These are phyloP conservation scores for Maylandia zebra DNA, from an alignment of 2,113 vertebrate genomes.

Conservation along the genomic window DNA sequence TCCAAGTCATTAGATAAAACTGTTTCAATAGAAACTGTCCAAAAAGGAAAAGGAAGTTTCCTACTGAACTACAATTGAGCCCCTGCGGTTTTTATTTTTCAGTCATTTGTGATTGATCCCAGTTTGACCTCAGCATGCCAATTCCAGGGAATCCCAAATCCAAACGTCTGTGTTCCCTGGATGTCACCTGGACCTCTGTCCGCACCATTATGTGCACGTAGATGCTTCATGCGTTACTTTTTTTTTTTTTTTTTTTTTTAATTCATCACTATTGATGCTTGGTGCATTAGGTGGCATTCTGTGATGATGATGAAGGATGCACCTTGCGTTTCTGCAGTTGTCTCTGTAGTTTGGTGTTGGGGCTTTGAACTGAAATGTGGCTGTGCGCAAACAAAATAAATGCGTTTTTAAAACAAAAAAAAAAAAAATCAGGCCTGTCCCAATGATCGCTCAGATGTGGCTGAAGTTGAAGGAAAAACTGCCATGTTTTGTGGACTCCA, in stretches of 20 bases:
- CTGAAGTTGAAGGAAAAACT: not conserved
- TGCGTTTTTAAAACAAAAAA: not conserved
- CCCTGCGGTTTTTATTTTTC: not conserved
- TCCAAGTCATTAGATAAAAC: not conserved
- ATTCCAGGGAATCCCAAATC: not conserved
- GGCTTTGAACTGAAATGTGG: not conserved
- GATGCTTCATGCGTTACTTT: not conserved
- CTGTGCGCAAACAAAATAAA: rapidly evolving
- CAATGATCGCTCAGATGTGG: not conserved
- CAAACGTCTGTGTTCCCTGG: not conserved
- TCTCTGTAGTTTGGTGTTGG: not conserved
- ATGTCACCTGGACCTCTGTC: not conserved
- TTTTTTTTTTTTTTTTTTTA: rapidly evolving
- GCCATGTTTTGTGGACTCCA: not conserved
- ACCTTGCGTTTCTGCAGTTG: not conserved
- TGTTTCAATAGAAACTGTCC: not conserved
- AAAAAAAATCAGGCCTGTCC: rapidly evolving
- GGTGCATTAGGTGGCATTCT: rapidly evolving
- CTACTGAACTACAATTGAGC: rapidly evolving
- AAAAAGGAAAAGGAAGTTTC: not conserved
- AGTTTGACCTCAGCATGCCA: not conserved
- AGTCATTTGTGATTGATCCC: not conserved
- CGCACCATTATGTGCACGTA: not conserved
- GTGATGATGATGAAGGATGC: not conserved
- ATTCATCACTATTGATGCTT: not conserved